phyloP scores from a whole-genome alignment of 1,140 invertebrate genomes.

The Himalopsyche phryganea region DNA sequence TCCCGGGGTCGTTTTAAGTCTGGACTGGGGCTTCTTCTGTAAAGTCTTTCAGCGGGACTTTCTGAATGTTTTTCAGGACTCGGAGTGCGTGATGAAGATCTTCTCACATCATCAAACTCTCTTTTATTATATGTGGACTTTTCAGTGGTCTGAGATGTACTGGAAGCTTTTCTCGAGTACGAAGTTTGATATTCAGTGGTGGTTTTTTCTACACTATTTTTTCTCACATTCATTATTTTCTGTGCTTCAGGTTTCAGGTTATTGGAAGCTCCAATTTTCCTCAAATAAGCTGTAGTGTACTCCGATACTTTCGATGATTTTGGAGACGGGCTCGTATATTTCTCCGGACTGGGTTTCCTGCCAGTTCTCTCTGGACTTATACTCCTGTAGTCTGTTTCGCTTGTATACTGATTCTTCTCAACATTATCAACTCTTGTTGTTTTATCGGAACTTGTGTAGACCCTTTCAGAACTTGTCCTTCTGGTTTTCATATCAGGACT shows the following conservation, averaged over 20 bases:
- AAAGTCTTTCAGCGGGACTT: constrained; percentile 33
- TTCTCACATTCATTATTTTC: constrained; percentile 22
- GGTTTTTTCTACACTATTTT: constrained; percentile 19
- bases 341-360: constrained; percentile 20
- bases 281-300: constrained; percentile 51
- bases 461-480: constrained; percentile 1
- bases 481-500: constrained; percentile 4
- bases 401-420: not conserved
- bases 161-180: constrained; percentile 21
- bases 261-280: constrained; percentile 42
- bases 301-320: constrained; percentile 43
- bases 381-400: constrained; percentile 7
- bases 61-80: constrained; percentile 38
- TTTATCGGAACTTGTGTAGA: constrained; percentile 2
- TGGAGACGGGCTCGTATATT: constrained; percentile 12
- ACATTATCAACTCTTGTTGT: not conserved
- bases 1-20: constrained; percentile 35
- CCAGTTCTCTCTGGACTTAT: constrained; percentile 20
- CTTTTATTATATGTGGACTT: constrained; percentile 8
- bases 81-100: constrained; percentile 34
- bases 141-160: constrained; percentile 19
- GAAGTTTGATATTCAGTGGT: constrained; percentile 15
- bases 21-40: constrained; percentile 39
- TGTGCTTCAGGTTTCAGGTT: constrained; percentile 32
- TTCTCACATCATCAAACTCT: too few species aligned